Conservation (phyloP, 2,797 vertebrate genomes). For the Enteromius unitaeniatus region DNA sequence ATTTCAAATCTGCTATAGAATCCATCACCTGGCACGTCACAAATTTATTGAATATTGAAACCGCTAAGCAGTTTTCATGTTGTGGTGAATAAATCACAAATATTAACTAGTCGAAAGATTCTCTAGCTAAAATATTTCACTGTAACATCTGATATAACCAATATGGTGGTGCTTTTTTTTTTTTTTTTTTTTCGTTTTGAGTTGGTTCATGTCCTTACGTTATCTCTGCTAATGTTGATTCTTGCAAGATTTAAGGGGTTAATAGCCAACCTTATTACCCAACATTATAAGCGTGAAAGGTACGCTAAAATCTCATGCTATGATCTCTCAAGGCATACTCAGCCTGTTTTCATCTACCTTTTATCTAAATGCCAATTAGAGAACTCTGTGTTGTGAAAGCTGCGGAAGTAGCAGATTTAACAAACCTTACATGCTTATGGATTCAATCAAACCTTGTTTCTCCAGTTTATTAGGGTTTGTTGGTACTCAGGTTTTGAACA, state of each 20-base stretch:
- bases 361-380: constrained; percentile 9
- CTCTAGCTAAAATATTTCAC: background rate
- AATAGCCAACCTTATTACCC: background rate
- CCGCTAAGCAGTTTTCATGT: background rate
- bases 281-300: background rate
- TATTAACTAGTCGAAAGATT: background rate
- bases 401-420: constrained; percentile 23
- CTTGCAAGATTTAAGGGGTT: background rate
- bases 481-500: constrained; percentile 55
- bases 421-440: constrained; percentile 17
- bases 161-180: background rate
- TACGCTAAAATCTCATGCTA: background rate
- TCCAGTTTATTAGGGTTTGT: background rate
- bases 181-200: background rate
- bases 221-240: constrained; percentile 20
- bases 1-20: background rate
- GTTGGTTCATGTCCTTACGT: background rate
- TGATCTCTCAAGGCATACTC: constrained; percentile 1
- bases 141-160: background rate
- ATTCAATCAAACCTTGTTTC: constrained; percentile 26
- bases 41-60: background rate
- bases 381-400: constrained; percentile 6
- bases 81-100: background rate
- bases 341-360: constrained; percentile 9
- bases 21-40: background rate